phyloP scores from a whole-genome alignment of 1,140 invertebrate species.

The Mamestra configurata region DNA sequence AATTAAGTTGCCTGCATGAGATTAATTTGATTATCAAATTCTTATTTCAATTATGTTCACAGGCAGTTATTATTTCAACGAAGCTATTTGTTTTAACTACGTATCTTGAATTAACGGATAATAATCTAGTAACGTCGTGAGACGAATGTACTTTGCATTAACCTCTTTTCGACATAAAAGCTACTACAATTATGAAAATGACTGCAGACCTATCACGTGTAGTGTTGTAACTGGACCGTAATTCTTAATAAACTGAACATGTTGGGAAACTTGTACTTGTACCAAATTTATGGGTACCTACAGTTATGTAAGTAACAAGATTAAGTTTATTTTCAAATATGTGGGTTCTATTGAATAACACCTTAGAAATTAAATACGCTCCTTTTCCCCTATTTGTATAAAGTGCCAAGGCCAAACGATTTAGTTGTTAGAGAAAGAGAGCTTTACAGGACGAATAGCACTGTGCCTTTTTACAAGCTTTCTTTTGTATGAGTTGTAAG shows the following conservation, averaged over 20 bases:
- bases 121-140: slow-evolving; percentile 49
- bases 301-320: slow-evolving; percentile 1
- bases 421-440: no score
- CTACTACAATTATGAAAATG: slow-evolving; percentile 42
- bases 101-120: slow-evolving; percentile 53
- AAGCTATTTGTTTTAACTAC: slow-evolving; percentile 69
- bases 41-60: slow-evolving; percentile 83
- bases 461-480: no score
- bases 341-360: no score
- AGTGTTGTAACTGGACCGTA: slow-evolving; percentile 36
- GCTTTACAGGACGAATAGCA: no score
- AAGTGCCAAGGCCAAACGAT: no score
- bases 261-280: slow-evolving; percentile 16
- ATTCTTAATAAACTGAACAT: slow-evolving; percentile 18
- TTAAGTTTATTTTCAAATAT: no score
- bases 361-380: no score
- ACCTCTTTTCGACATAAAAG: slow-evolving; percentile 48
- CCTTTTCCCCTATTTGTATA: no score
- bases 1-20: slow-evolving; percentile 80
- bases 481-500: no score
- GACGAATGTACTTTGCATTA: slow-evolving; percentile 41
- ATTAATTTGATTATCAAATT: slow-evolving; percentile 85
- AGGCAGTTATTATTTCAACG: slow-evolving; percentile 72
- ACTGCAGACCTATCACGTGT: slow-evolving; percentile 36
- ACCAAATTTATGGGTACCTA: background rate